These are phyloP conservation scores for Thyatira batis DNA, from an alignment of 2,888 invertebrate species.

Conservation along the genomic window DNA sequence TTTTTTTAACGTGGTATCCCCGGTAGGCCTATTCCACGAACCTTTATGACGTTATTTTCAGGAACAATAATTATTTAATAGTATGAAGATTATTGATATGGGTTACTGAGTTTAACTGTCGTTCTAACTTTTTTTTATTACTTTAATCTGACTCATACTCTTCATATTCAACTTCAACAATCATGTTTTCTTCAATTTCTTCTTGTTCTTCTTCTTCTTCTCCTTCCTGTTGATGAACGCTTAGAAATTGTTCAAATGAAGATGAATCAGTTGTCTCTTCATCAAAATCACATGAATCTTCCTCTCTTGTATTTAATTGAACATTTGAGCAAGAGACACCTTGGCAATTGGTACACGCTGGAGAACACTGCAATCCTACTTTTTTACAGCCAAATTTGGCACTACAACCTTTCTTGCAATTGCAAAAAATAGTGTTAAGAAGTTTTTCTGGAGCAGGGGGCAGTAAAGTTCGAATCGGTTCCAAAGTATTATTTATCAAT, in stretches of 20 bases:
- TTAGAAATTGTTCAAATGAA: slow-evolving; percentile 13
- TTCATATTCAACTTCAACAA: slow-evolving; percentile 16
- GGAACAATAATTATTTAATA: slow-evolving; percentile 15
- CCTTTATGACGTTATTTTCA: slow-evolving; percentile 10
- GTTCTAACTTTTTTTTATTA: slow-evolving; percentile 10
- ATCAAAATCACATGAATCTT: slow-evolving; percentile 17
- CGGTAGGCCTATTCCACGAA: slow-evolving; percentile 8
- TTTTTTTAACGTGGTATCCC: slow-evolving; percentile 9
- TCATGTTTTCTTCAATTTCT: slow-evolving; percentile 16
- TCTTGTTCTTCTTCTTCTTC: slow-evolving; percentile 14
- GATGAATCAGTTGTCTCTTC: slow-evolving; percentile 12
- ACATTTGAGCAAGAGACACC: slow-evolving; percentile 24
- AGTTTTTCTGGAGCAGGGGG: slow-evolving; percentile 24
- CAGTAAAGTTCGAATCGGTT: slow-evolving; percentile 19
- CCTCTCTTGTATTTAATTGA: slow-evolving; percentile 22
- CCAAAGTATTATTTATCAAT: slow-evolving; percentile 17
- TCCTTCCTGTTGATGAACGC: slow-evolving; percentile 11
- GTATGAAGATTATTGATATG: slow-evolving; percentile 17
- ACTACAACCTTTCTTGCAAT: slow-evolving; percentile 29
- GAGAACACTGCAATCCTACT: slow-evolving; percentile 30
- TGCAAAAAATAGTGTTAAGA: slow-evolving; percentile 22
- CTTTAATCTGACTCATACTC: slow-evolving; percentile 8
- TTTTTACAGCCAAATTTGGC: slow-evolving; percentile 33
- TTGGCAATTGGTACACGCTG: slow-evolving; percentile 30
- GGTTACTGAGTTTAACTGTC: slow-evolving; percentile 13